A percentile compares a stretch with the other conserved stretches of the same genome.
Conservation (phyloP, 2,113 vertebrate species). For the Balaenoptera acutorostrata region DNA sequence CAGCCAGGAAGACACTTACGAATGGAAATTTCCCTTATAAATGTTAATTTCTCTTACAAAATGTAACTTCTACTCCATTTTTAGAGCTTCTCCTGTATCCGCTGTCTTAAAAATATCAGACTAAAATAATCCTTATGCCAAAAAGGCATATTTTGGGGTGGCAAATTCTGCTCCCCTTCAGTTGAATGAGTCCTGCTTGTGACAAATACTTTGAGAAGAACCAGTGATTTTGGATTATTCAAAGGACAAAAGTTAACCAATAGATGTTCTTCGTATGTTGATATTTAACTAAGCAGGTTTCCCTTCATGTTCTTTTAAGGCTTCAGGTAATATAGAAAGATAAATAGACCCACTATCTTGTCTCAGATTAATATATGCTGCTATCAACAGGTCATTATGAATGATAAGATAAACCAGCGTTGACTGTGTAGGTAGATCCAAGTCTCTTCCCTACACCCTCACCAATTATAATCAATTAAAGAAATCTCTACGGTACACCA, state of each 20-base stretch:
- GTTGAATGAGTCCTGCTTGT: not conserved
- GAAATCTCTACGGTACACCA: not conserved
- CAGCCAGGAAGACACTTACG: not conserved
- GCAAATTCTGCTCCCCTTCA: not conserved
- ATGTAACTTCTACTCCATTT: not conserved
- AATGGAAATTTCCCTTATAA: not conserved
- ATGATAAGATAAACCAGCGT: not conserved
- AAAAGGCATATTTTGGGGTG: not conserved
- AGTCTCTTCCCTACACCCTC: not conserved
- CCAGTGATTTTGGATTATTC: not conserved
- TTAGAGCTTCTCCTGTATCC: not conserved
- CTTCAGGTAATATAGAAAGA: not conserved
- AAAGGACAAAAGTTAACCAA: not conserved
- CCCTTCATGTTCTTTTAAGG: not conserved
- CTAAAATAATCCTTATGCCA: not conserved
- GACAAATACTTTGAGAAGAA: not conserved
- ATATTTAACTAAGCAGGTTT: not conserved
- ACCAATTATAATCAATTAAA: not conserved
- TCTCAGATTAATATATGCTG: not conserved
- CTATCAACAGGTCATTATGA: not conserved
- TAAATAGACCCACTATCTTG: not conserved
- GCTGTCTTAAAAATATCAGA: not conserved
- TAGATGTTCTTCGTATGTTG: not conserved
- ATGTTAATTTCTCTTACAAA: not conserved
- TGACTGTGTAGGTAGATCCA: not conserved